Evolutionary conservation across 2,797 vertebrate species (phyloP).

Genomic region (Xiphophorus birchmanni): DNA sequence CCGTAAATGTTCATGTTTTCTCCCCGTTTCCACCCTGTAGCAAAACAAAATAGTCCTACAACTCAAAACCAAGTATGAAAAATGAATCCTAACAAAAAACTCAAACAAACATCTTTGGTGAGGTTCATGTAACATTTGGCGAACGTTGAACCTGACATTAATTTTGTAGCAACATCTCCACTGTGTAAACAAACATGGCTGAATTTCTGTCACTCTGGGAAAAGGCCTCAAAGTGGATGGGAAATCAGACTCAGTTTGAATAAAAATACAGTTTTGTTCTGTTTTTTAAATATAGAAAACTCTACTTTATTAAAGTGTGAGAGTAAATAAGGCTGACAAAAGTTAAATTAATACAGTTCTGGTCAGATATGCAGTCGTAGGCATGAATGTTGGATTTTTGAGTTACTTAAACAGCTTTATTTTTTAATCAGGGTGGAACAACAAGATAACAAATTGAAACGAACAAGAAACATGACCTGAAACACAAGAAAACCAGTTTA

Average conservation of each 20-base stretch:
- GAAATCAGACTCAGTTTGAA: neutral
- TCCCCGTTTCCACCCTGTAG: neutral
- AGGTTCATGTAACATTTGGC: conserved; percentile 37
- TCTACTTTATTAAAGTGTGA: neutral
- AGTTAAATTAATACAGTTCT: neutral
- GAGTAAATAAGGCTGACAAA: neutral
- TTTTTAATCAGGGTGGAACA: neutral
- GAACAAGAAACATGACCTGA: neutral
- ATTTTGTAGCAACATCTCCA: conserved; percentile 10
- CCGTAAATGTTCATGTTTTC: neutral
- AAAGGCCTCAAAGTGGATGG: neutral
- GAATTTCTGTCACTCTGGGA: neutral
- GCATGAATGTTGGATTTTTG: neutral
- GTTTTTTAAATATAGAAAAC: neutral
- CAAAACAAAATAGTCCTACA: conserved; percentile 2
- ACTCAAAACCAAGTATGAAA: neutral
- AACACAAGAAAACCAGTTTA: neutral
- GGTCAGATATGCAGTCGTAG: neutral
- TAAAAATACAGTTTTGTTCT: neutral
- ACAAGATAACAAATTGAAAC: neutral
- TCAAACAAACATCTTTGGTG: conserved; percentile 36
- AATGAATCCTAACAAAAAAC: neutral
- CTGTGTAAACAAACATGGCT: conserved; percentile 35
- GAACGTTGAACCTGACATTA: neutral
- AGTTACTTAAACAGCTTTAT: neutral